Conservation (phyloP, 2,797 vertebrate species). For the Nyctalus aviator region DNA sequence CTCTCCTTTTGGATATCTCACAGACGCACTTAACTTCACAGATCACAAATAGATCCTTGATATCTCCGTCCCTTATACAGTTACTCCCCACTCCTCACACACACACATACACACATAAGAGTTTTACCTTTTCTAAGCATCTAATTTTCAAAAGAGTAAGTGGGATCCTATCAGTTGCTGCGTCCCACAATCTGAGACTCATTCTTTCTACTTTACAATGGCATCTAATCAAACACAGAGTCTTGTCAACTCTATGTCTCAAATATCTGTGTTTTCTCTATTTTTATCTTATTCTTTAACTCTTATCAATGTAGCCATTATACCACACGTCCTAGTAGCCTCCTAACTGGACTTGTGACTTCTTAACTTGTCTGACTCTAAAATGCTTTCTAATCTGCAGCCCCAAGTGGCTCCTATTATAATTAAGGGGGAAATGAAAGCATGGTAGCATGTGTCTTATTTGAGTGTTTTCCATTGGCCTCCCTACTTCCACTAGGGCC, state of each 20-base stretch:
- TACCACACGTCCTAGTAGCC: background rate
- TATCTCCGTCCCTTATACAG: background rate
- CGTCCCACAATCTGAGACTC: background rate
- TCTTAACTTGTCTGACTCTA: background rate
- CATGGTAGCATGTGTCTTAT: background rate
- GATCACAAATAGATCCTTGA: background rate
- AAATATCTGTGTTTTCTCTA: background rate
- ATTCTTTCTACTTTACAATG: background rate
- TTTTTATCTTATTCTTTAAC: background rate
- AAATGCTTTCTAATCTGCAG: background rate
- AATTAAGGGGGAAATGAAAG: background rate
- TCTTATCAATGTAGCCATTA: background rate
- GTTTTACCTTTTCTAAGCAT: background rate
- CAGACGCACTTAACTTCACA: background rate
- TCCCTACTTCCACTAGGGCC: background rate
- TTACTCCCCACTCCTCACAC: background rate
- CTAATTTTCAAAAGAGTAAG: constrained; percentile 3
- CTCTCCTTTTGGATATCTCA: background rate
- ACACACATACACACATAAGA: background rate
- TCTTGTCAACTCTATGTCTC: background rate
- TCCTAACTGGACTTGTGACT: background rate
- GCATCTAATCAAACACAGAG: background rate
- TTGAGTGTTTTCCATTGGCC: background rate
- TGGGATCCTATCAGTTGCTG: background rate
- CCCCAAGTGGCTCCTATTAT: background rate